phyloP scores from a whole-genome alignment of 1,140 invertebrate species.

The Eufriesea mexicana region DNA sequence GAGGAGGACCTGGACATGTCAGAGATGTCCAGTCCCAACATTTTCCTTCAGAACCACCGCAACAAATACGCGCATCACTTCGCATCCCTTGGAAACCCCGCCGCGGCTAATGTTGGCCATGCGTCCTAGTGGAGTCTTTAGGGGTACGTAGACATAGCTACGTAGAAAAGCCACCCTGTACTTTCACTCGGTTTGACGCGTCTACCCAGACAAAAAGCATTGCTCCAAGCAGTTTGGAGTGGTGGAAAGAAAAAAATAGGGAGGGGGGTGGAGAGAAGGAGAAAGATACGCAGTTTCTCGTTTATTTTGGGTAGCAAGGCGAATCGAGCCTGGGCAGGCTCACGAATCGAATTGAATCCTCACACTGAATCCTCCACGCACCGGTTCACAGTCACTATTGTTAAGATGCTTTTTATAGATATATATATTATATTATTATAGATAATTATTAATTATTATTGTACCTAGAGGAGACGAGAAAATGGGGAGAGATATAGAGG shows the following conservation, averaged over 20 bases:
- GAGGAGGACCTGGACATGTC: slow-evolving; percentile 73
- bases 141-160: slow-evolving; percentile 36
- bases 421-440: slow-evolving; percentile 62
- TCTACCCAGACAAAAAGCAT: neutral
- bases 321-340: slow-evolving; percentile 18
- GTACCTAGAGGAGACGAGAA: neutral
- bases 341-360: slow-evolving; percentile 19
- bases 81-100: slow-evolving; percentile 45
- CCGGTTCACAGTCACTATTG: slow-evolving; percentile 53
- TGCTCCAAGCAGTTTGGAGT: neutral
- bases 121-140: slow-evolving; percentile 70
- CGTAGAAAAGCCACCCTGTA: neutral
- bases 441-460: slow-evolving; percentile 33
- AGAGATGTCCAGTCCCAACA: slow-evolving; percentile 65
- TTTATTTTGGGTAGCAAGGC: neutral
- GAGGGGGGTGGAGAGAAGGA: neutral
- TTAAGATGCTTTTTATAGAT: slow-evolving; percentile 58
- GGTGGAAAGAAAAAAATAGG: neutral
- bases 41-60: slow-evolving; percentile 66
- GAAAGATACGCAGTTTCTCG: neutral
- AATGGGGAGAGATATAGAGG: neutral
- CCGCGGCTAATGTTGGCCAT: slow-evolving; percentile 51
- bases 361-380: slow-evolving; percentile 35
- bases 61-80: slow-evolving; percentile 23
- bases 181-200: slow-evolving; percentile 18